Conservation (phyloP, 2,797 vertebrate genomes). For the Coregonus suidteri region DNA sequence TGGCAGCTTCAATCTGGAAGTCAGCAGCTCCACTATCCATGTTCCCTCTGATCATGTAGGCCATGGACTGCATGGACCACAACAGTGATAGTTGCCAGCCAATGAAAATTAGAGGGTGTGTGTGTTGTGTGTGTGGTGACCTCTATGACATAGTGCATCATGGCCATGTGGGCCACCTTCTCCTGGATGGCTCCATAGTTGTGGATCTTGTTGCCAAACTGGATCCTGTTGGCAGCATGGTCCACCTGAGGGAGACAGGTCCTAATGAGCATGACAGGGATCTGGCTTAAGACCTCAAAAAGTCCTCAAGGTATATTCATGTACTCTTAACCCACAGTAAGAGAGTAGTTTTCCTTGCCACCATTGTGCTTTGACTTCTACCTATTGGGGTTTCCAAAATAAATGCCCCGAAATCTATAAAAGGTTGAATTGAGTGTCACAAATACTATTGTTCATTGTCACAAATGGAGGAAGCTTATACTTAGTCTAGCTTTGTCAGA, state of each 20-base stretch:
- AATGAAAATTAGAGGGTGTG: background rate
- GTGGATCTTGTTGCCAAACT: constrained; percentile 88
- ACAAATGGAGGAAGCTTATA: too few species aligned
- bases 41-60: constrained; percentile 81
- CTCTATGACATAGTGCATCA: constrained; percentile 87
- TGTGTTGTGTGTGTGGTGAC: constrained; percentile 49
- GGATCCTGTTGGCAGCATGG: constrained; percentile 83
- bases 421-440: too few species aligned
- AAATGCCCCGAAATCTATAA: too few species aligned
- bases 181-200: constrained; percentile 87
- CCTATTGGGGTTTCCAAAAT: too few species aligned
- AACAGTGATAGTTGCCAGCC: background rate
- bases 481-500: too few species aligned
- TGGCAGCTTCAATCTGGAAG: too few species aligned
- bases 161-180: constrained; percentile 84
- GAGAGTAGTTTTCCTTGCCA: too few species aligned
- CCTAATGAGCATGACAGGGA: background rate
- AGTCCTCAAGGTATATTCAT: too few species aligned
- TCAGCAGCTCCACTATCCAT: constrained; percentile 68
- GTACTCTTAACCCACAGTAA: too few species aligned
- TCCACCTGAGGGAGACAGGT: constrained; percentile 73
- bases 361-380: too few species aligned
- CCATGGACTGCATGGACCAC: constrained; percentile 73
- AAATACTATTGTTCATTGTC: too few species aligned
- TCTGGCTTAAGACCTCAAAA: too few species aligned